Evolutionary conservation across 2,797 vertebrate genomes (phyloP).

Genomic region (Micromesistius poutassou): DNA sequence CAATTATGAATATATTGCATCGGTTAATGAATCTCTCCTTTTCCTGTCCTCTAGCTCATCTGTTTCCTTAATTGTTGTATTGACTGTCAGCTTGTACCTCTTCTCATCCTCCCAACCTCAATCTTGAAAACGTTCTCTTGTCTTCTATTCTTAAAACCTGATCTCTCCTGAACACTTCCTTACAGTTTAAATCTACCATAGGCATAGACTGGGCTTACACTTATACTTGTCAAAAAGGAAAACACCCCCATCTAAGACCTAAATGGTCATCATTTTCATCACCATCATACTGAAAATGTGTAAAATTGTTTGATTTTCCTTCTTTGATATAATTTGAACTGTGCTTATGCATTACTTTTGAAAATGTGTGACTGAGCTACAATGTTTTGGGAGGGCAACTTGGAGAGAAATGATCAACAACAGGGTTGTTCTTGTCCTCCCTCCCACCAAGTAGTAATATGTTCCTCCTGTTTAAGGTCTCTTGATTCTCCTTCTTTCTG

Average conservation of each 20-base stretch:
- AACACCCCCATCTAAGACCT: too few species aligned
- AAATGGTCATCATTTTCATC: too few species aligned
- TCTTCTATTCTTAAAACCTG: background rate
- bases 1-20: background rate
- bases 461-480: constrained; percentile 31
- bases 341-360: too few species aligned
- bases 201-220: background rate
- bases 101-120: background rate
- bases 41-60: background rate
- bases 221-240: too few species aligned
- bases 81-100: background rate
- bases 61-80: background rate
- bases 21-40: background rate
- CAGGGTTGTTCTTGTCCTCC: constrained; percentile 8
- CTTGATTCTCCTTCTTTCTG: constrained; percentile 40
- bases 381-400: too few species aligned
- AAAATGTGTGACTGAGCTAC: too few species aligned
- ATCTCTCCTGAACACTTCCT: too few species aligned
- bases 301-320: too few species aligned
- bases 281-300: too few species aligned
- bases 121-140: background rate
- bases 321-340: too few species aligned
- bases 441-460: background rate
- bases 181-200: background rate
- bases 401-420: too few species aligned